Conservation (phyloP, 1,140 invertebrate genomes). For the Aradophagus sp. region DNA sequence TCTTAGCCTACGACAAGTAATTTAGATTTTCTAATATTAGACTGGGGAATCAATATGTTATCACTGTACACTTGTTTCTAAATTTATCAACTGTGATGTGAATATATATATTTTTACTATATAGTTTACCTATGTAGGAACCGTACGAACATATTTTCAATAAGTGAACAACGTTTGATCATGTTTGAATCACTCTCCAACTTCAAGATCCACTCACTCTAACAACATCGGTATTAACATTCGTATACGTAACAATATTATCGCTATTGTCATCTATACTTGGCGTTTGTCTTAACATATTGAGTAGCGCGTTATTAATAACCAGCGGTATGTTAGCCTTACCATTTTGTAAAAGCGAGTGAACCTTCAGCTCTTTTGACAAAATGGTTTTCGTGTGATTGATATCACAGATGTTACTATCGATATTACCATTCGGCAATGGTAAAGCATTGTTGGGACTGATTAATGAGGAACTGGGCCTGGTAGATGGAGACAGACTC, state of each 20-base stretch:
- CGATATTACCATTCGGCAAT: conserved; percentile 9
- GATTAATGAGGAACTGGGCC: conserved; percentile 66
- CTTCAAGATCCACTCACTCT: conserved; percentile 63
- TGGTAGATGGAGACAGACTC: conserved; percentile 59
- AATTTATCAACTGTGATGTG: no score
- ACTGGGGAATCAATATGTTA: no score
- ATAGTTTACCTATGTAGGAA: no score
- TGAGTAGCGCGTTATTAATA: conserved; percentile 68
- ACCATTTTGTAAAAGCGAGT: conserved; percentile 63
- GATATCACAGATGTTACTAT: conserved; percentile 10
- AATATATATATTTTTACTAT: no score
- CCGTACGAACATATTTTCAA: no score
- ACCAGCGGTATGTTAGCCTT: conserved; percentile 71
- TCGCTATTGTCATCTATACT: conserved; percentile 63
- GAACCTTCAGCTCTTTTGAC: conserved; percentile 63
- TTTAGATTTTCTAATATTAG: no score
- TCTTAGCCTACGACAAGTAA: no score
- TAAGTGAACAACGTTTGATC: no score
- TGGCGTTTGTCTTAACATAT: conserved; percentile 67
- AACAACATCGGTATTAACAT: conserved; percentile 65
- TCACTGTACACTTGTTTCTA: no score
- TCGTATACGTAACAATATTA: conserved; percentile 66
- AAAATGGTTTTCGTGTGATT: conserved; percentile 44
- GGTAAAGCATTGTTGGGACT: conserved; percentile 61
- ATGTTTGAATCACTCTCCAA: background rate